Evolutionary conservation across 2,888 invertebrate genomes (phyloP).

Genomic region (Eledone cirrhosa): DNA sequence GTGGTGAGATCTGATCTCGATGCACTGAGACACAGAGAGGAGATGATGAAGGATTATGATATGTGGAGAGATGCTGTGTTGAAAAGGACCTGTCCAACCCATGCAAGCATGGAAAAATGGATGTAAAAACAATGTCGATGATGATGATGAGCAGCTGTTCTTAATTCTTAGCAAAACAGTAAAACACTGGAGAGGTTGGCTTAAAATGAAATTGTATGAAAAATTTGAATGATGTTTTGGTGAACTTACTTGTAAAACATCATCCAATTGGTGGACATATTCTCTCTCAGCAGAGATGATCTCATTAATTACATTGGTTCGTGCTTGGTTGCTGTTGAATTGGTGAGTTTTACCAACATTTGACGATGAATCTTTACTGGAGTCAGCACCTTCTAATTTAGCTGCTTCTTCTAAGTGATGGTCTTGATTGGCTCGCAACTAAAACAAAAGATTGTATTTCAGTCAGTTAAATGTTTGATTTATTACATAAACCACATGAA

Average conservation of each 20-base stretch:
- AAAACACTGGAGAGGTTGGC: background rate
- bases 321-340: constrained; percentile 71
- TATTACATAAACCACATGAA: too few species aligned
- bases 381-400: constrained; percentile 22
- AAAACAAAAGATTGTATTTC: constrained; percentile 42
- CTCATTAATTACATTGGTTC: constrained; percentile 80
- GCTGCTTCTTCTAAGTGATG: constrained; percentile 46
- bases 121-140: too few species aligned
- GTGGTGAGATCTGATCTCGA: too few species aligned
- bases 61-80: too few species aligned
- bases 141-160: too few species aligned
- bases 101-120: too few species aligned
- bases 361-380: constrained; percentile 36
- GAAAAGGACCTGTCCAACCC: too few species aligned
- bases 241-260: constrained; percentile 70
- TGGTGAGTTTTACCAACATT: constrained; percentile 53
- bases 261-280: constrained; percentile 80
- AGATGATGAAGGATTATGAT: too few species aligned
- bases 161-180: background rate
- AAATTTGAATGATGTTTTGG: background rate
- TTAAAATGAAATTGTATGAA: background rate
- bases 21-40: too few species aligned
- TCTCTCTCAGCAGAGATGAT: constrained; percentile 84
- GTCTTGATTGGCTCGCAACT: constrained; percentile 76
- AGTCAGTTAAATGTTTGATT: too few species aligned